Conservation (phyloP, 2,888 invertebrate species). For the Biston betularia region DNA sequence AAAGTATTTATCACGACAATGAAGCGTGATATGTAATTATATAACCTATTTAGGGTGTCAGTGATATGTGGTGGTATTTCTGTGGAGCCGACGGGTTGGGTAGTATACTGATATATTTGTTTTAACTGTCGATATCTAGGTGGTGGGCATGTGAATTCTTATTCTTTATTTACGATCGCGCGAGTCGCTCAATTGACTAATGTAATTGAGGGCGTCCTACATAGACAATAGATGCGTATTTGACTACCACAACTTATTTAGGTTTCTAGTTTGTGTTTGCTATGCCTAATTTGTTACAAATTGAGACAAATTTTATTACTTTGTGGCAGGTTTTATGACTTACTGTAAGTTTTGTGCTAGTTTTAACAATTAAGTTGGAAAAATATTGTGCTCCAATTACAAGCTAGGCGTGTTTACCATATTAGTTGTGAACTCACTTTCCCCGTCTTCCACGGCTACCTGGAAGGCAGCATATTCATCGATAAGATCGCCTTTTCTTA, state of each 20-base stretch:
- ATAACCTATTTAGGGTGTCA: slow-evolving; percentile 78
- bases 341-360: not conserved
- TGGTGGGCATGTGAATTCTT: slow-evolving; percentile 71
- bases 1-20: slow-evolving; percentile 86
- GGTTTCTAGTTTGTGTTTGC: slow-evolving; percentile 10
- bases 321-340: not conserved
- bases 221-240: slow-evolving; percentile 47
- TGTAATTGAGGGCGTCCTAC: slow-evolving; percentile 59
- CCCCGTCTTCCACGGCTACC: too few species aligned
- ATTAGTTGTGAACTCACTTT: too few species aligned
- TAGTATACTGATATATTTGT: slow-evolving; percentile 75
- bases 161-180: slow-evolving; percentile 62
- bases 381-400: too few species aligned
- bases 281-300: slow-evolving; percentile 8
- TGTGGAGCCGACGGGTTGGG: slow-evolving; percentile 47
- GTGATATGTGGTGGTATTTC: slow-evolving; percentile 63
- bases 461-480: too few species aligned
- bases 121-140: slow-evolving; percentile 73
- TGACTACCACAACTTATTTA: slow-evolving; percentile 36
- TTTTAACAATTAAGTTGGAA: too few species aligned
- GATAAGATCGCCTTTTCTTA: too few species aligned
- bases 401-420: too few species aligned
- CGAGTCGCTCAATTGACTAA: slow-evolving; percentile 67
- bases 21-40: slow-evolving; percentile 85
- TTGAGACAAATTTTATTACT: slow-evolving; percentile 1